Evolutionary conservation across 2,113 vertebrate genomes (phyloP).

Genomic region (Myocastor coypus): DNA sequence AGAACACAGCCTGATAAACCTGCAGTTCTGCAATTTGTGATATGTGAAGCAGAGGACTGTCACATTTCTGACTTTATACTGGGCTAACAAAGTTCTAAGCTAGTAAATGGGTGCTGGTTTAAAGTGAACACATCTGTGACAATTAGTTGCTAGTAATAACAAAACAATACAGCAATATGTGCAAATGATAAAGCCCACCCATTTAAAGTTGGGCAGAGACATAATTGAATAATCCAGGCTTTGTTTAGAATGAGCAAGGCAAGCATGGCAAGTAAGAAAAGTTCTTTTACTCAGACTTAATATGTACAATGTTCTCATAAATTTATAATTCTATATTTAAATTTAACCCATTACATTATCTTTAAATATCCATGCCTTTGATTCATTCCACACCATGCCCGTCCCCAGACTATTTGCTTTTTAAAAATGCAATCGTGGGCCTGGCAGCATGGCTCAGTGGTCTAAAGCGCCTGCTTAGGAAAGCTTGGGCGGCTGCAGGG

Average conservation of each 20-base stretch:
- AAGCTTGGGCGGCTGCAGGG: too few relatives aligned
- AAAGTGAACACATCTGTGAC: neutral
- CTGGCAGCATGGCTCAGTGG: too few relatives aligned
- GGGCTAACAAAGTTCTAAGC: neutral
- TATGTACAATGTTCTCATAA: neutral
- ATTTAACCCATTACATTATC: neutral
- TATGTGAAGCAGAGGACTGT: neutral
- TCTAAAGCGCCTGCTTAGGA: too few relatives aligned
- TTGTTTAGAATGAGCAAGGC: neutral
- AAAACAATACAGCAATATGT: neutral
- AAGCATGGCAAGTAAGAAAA: neutral
- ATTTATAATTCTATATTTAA: neutral
- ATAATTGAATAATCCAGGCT: slow-evolving; percentile 16
- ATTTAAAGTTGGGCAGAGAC: neutral
- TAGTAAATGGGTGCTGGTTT: neutral
- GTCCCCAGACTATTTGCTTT: neutral
- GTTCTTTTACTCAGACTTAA: neutral
- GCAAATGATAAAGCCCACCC: neutral
- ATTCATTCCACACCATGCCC: neutral
- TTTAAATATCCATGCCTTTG: neutral
- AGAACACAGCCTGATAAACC: neutral
- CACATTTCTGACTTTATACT: neutral
- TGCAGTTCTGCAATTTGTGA: neutral
- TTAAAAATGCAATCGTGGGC: slow-evolving; percentile 8
- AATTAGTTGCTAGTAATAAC: neutral